Conservation (phyloP, 2,888 invertebrate species). For the Rhagonycha lutea region DNA sequence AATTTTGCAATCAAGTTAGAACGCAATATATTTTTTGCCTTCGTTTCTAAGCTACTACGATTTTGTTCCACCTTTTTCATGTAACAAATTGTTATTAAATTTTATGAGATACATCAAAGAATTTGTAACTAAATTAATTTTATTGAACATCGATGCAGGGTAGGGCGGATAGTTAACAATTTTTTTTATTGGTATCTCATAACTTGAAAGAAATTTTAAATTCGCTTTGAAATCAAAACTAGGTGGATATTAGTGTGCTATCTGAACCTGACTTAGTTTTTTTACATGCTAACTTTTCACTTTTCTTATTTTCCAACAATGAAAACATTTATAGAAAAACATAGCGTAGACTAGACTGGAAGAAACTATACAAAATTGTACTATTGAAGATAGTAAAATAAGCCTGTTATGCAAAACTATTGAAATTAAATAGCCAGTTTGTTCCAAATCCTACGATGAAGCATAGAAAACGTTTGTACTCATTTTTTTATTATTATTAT, state of each 20-base stretch:
- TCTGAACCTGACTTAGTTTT: not conserved
- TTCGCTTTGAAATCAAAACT: too few relatives aligned
- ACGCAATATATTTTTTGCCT: not conserved
- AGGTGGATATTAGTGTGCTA: too few relatives aligned
- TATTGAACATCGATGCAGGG: not conserved
- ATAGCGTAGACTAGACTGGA: not conserved
- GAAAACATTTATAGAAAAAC: not conserved
- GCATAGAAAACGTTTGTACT: not conserved
- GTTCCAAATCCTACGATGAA: not conserved
- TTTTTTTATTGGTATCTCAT: not conserved
- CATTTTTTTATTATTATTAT: not conserved
- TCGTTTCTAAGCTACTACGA: not conserved
- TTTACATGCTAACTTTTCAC: not conserved
- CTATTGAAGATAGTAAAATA: not conserved
- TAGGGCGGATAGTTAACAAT: not conserved
- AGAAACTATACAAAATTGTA: not conserved
- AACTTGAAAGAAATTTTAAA: not conserved
- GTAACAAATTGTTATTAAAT: not conserved
- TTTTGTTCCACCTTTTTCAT: not conserved
- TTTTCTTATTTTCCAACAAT: not conserved
- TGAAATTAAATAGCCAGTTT: too few relatives aligned
- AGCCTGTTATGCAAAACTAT: not conserved
- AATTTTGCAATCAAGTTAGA: not conserved
- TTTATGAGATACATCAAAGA: not conserved
- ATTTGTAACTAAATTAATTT: not conserved